These are phyloP conservation scores for Aphrocallistes beatrix DNA, from an alignment of 37 sponge, comb jelly and placozoan genomes.

Conservation along the genomic window DNA sequence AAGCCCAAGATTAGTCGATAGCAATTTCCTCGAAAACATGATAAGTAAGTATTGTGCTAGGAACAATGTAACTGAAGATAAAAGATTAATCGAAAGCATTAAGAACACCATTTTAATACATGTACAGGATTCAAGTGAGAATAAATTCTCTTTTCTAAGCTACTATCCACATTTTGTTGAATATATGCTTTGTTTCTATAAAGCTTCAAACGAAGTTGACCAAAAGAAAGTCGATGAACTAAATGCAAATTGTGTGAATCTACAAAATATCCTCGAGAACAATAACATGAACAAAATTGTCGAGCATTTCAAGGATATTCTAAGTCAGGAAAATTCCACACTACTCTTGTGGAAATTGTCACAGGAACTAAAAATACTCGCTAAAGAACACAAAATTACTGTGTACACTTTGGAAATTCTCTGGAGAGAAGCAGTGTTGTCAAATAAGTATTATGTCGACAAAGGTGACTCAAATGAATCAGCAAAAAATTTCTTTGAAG, in stretches of 20 bases:
- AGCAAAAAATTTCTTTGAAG: too few species aligned
- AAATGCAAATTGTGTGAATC: not conserved
- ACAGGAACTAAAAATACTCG: not conserved
- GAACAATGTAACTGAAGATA: not conserved
- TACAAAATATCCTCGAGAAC: not conserved
- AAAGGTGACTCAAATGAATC: too few species aligned
- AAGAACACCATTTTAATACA: not conserved
- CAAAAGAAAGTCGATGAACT: not conserved
- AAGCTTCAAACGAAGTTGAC: not conserved
- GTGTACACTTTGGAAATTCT: too few species aligned
- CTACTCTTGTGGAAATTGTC: not conserved
- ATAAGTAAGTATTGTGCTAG: not conserved
- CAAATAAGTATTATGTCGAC: too few species aligned
- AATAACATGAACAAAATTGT: not conserved
- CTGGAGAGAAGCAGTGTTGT: too few species aligned
- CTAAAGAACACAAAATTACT: too few species aligned
- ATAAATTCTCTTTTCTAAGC: not conserved
- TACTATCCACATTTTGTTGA: not conserved
- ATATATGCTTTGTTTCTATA: not conserved
- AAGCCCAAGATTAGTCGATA: not conserved
- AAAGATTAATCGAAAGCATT: not conserved
- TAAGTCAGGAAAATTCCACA: not conserved
- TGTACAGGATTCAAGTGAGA: not conserved
- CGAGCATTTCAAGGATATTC: not conserved
- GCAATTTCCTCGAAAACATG: not conserved